Conservation (phyloP, 2,113 vertebrate species). For the Larimichthys crocea region DNA sequence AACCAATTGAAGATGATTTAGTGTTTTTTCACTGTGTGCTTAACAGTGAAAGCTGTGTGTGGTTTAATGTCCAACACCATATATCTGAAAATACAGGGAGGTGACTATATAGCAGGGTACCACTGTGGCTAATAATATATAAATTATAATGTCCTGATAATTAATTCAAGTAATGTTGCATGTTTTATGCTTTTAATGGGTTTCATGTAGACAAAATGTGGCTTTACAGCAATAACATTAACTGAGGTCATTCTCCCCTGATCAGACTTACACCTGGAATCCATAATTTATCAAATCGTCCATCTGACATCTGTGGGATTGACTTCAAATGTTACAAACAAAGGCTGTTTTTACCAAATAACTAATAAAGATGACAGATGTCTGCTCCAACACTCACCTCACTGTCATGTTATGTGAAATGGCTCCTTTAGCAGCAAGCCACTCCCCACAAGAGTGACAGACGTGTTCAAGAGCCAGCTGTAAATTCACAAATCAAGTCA, state of each 20-base stretch:
- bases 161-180: not conserved
- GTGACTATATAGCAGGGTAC: not conserved
- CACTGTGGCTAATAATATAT: not conserved
- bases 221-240: not conserved
- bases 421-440: not conserved
- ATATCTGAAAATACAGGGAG: not conserved
- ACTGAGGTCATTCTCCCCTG: not conserved
- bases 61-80: too few species aligned
- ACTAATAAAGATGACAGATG: not conserved
- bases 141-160: not conserved
- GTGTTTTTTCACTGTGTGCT: too few species aligned
- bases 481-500: conserved; percentile 29
- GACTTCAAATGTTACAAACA: not conserved
- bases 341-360: not conserved
- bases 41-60: too few species aligned
- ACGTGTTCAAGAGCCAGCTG: conserved; percentile 23
- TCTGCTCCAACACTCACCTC: not conserved
- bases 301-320: not conserved
- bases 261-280: not conserved
- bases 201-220: not conserved
- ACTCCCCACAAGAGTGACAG: not conserved
- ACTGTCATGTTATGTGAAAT: not conserved
- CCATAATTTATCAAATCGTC: not conserved
- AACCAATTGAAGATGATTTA: too few species aligned
- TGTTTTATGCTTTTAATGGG: not conserved